Conservation (phyloP, 2,113 vertebrate species). For the Emydocephalus ijimae region DNA sequence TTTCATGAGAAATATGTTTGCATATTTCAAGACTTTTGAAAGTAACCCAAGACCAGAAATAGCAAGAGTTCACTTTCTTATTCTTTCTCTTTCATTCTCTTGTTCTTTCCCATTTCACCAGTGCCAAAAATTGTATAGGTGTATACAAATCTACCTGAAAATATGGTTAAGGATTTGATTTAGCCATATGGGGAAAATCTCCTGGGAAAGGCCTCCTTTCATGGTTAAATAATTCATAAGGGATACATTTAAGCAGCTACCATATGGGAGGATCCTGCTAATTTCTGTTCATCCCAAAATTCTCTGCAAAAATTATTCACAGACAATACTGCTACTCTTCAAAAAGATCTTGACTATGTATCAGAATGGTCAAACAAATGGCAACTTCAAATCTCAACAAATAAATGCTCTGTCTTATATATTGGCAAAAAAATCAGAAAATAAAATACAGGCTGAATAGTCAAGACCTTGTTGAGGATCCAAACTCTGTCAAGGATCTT, state of each 20-base stretch:
- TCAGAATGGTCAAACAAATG: too few species aligned
- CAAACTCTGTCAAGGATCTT: too few species aligned
- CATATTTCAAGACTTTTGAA: neutral
- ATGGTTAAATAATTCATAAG: neutral
- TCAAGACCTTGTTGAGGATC: too few species aligned
- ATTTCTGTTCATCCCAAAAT: neutral
- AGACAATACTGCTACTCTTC: too few species aligned
- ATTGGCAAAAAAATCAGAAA: too few species aligned
- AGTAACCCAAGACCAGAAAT: neutral
- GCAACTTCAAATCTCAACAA: too few species aligned
- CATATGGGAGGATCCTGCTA: neutral
- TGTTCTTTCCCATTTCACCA: neutral
- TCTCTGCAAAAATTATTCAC: neutral
- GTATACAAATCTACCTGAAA: neutral
- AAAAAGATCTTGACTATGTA: too few species aligned
- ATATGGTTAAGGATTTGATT: neutral
- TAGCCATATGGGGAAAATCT: neutral
- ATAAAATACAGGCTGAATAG: too few species aligned
- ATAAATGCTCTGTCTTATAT: too few species aligned
- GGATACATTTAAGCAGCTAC: neutral
- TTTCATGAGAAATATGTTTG: constrained; percentile 16
- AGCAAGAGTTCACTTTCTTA: neutral
- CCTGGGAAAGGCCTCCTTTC: neutral
- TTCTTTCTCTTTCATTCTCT: neutral
- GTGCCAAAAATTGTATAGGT: neutral